Evolutionary conservation across 2,888 invertebrate genomes (phyloP), one percentile per base, ranked within the genome.

Genomic region (Allacma fusca): DNA sequence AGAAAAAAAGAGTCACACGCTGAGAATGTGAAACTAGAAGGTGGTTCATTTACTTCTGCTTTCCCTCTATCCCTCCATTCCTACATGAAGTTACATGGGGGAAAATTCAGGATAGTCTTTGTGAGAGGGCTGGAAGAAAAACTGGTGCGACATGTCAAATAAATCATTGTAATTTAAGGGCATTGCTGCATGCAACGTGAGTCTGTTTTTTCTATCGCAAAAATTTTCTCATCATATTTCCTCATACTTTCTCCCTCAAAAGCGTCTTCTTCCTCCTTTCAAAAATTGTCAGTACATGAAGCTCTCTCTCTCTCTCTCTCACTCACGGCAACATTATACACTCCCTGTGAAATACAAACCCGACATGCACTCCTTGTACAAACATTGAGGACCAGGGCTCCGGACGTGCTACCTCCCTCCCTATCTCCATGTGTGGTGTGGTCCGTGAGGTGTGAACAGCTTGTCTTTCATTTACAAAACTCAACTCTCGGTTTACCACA

Each of bases 91-190:
- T 2, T n/a, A 50, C 16, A 50, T 50, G 50, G 7, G 23, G 26
- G 23, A 62, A 62, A 62, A 62, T 62, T 16, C 62, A 2, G 12
- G 12, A 59, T 24, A 62, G 4, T 62, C 12, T 62, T 62, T 24
- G 9, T 62, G 2, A 9, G 50, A 50, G 29, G 29, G 19, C 34
- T 28, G 24, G 26, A 70, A 26, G 50, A 70, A 26, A 44, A 73
- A 73, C 75, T 44, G 68, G 68, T 75, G 68, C 21, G 68, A 75
- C 68, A 68, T 75, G 75, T 34, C 69, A 68, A 69, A 75, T 75
- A 75, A 75, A 75, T 75, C 75, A 75, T 75, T 57, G 67, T 75
- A 75, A 75, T 75, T 75, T 75, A 75, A 69, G 67, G 67, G 57
- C 73, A 26, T 40, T 73, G 40, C 73, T 62, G 19, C 62, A 59